Percentiles rank a stretch among this genome's conserved stretches.
Conservation (phyloP, 2,888 invertebrate genomes). For the Sarcophaga variegata region DNA sequence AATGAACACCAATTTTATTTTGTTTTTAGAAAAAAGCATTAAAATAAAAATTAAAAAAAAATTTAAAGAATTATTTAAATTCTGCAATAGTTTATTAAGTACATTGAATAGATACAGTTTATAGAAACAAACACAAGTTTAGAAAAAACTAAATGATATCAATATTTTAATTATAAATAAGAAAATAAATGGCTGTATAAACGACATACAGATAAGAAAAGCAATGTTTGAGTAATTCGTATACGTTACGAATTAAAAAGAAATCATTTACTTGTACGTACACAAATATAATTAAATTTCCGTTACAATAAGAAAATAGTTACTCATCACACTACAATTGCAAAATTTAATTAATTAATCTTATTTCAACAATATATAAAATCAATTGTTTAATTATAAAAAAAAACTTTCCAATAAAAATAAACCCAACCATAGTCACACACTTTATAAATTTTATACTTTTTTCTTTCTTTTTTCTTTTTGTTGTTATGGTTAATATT, state of each 20-base stretch:
- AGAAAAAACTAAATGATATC: neutral
- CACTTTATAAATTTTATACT: neutral
- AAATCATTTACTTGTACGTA: neutral
- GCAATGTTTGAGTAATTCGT: neutral
- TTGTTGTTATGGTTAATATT: neutral
- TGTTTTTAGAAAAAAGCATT: neutral
- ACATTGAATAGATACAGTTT: neutral
- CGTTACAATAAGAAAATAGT: neutral
- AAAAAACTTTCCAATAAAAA: neutral
- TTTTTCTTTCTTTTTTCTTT: neutral
- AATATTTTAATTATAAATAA: neutral
- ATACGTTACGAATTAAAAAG: neutral
- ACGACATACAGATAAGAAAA: neutral
- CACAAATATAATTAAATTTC: slow-evolving; percentile 42
- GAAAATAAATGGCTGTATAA: neutral
- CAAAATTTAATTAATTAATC: no score
- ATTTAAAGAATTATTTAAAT: neutral
- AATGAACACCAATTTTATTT: neutral
- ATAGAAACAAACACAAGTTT: neutral
- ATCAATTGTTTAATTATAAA: no score
- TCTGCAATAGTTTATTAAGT: neutral
- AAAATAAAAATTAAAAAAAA: neutral
- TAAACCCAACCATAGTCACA: neutral
- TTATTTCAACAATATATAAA: no score
- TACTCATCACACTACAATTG: no score